Evolutionary conservation across 1,140 invertebrate species (phyloP).

Genomic region (Diprion similis): DNA sequence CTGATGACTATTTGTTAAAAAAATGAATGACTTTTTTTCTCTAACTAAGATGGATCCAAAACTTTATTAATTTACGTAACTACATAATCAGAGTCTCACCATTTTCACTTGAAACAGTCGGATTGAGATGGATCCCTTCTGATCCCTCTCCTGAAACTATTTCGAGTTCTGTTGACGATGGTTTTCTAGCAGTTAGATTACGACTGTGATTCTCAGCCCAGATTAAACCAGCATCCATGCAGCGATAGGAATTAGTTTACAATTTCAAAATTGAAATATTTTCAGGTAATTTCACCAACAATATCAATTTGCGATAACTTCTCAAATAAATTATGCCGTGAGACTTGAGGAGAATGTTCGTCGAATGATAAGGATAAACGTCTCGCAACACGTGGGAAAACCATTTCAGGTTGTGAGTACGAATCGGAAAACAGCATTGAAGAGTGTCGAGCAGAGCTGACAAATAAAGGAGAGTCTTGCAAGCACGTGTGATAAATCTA

Average conservation of each 20-base stretch:
- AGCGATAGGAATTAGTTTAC: background rate
- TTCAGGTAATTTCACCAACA: background rate
- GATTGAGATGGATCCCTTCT: background rate
- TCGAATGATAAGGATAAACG: too few species aligned
- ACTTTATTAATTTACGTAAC: too few species aligned
- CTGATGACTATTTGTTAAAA: too few species aligned
- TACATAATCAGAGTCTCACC: background rate
- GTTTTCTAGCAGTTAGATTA: background rate
- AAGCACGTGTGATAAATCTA: slow-evolving; percentile 1
- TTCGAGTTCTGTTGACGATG: background rate
- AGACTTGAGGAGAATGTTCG: too few species aligned
- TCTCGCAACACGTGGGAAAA: too few species aligned
- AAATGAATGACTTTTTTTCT: too few species aligned
- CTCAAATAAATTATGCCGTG: too few species aligned
- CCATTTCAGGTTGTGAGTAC: too few species aligned
- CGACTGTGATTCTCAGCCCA: background rate
- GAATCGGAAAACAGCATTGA: background rate
- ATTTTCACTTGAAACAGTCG: background rate
- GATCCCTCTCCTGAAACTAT: background rate
- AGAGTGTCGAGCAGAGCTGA: background rate
- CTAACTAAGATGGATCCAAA: too few species aligned
- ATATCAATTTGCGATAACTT: too few species aligned
- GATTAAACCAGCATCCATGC: background rate
- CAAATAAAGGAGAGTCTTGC: background rate
- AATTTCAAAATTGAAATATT: background rate